phyloP scores from a whole-genome alignment of 2,888 invertebrate species.

The Thyatira batis region DNA sequence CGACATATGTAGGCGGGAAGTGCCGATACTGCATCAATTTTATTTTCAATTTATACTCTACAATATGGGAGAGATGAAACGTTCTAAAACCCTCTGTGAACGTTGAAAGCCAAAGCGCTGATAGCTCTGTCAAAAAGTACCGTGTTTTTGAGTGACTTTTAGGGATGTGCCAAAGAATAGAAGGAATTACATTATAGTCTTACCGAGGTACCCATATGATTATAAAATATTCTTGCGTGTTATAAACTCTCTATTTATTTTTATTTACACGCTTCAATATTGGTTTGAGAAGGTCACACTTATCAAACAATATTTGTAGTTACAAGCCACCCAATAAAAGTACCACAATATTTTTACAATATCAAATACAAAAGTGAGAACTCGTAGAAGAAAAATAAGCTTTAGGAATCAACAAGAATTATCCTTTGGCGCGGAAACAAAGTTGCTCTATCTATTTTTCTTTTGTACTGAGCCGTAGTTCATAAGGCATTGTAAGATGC shows the following conservation, averaged over 20 bases:
- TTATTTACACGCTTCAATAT: too few species aligned
- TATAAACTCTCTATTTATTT: too few species aligned
- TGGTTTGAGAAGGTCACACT: too few species aligned
- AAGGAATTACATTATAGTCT: too few species aligned
- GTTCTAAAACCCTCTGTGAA: background rate
- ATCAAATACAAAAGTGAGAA: background rate
- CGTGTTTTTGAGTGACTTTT: background rate
- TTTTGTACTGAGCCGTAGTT: constrained; percentile 19
- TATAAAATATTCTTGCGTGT: too few species aligned
- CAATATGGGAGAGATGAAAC: background rate
- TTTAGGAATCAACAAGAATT: background rate
- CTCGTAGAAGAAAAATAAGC: background rate
- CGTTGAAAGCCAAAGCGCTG: background rate
- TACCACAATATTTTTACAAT: too few species aligned
- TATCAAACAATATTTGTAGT: too few species aligned
- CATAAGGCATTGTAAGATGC: constrained; percentile 30
- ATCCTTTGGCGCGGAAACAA: background rate
- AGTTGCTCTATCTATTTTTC: constrained; percentile 7
- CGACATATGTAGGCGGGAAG: constrained; percentile 12
- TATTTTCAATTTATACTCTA: background rate
- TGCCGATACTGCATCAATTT: constrained; percentile 19
- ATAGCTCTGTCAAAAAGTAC: background rate
- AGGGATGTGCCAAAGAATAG: too few species aligned
- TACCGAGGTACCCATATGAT: too few species aligned
- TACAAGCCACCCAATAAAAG: too few species aligned